Evolutionary conservation across 2,797 vertebrate genomes (phyloP).

Genomic region (Ciconia nigra): DNA sequence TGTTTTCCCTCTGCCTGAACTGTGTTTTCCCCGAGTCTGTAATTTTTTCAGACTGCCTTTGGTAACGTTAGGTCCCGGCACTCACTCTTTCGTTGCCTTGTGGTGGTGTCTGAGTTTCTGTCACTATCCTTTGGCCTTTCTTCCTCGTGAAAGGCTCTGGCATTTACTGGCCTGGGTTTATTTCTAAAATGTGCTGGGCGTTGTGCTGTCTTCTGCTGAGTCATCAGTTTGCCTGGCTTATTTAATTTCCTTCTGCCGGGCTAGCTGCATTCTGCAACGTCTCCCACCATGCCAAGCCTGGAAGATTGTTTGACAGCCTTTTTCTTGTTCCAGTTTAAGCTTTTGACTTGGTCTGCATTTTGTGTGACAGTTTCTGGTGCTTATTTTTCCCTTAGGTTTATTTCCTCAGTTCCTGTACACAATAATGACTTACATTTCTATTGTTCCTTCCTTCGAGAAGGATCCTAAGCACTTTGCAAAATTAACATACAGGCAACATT

Average conservation of each 20-base stretch:
- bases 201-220: conserved; percentile 18
- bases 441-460: conserved; percentile 28
- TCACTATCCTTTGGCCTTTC: background rate
- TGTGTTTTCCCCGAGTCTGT: background rate
- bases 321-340: conserved; percentile 30
- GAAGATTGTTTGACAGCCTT: conserved; percentile 20
- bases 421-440: conserved; percentile 7
- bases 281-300: conserved; percentile 14
- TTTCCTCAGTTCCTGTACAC: background rate
- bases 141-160: background rate
- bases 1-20: conserved; percentile 26
- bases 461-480: conserved; percentile 11
- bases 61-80: background rate
- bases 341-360: conserved; percentile 1
- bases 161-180: background rate
- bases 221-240: background rate
- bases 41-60: conserved; percentile 30
- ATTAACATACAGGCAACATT: conserved; percentile 18
- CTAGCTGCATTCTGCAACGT: background rate
- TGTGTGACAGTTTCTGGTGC: conserved; percentile 18
- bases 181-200: background rate
- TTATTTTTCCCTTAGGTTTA: conserved; percentile 35
- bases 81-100: background rate
- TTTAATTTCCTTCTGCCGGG: background rate
- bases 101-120: background rate